These are phyloP conservation scores for Macquaria ambigua DNA, from an alignment of 2,113 vertebrate species.

Conservation along the genomic window DNA sequence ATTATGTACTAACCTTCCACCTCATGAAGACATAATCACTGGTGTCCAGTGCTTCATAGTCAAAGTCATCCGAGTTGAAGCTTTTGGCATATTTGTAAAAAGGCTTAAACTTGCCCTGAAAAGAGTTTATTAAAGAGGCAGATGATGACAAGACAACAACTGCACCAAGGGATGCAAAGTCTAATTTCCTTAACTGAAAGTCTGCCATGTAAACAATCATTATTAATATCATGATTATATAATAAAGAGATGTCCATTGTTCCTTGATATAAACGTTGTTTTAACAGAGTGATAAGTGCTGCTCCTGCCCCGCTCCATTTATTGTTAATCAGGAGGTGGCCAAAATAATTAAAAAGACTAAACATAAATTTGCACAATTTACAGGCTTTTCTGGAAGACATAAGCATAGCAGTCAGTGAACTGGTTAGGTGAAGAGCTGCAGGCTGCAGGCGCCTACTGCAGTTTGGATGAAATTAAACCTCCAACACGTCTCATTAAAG, in stretches of 20 bases:
- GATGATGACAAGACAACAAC: background rate
- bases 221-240: background rate
- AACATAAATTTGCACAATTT: background rate
- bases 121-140: slow-evolving; percentile 37
- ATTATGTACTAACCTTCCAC: slow-evolving; percentile 91
- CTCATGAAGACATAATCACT: slow-evolving; percentile 99
- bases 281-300: too few relatives aligned
- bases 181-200: background rate
- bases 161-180: background rate
- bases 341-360: background rate
- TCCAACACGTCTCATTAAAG: background rate
- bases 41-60: slow-evolving; percentile 94
- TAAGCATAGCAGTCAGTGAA: background rate
- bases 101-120: slow-evolving; percentile 97
- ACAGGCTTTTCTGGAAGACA: background rate
- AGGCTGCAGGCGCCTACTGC: background rate
- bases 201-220: background rate
- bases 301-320: background rate
- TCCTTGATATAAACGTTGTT: background rate
- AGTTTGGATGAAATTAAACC: background rate
- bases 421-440: background rate
- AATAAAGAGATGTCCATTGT: background rate
- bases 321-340: background rate
- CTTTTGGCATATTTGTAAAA: slow-evolving; percentile 98
- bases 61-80: slow-evolving; percentile 98